Evolutionary conservation across 2,888 invertebrate genomes (phyloP).

Genomic region (Apeira syringaria): DNA sequence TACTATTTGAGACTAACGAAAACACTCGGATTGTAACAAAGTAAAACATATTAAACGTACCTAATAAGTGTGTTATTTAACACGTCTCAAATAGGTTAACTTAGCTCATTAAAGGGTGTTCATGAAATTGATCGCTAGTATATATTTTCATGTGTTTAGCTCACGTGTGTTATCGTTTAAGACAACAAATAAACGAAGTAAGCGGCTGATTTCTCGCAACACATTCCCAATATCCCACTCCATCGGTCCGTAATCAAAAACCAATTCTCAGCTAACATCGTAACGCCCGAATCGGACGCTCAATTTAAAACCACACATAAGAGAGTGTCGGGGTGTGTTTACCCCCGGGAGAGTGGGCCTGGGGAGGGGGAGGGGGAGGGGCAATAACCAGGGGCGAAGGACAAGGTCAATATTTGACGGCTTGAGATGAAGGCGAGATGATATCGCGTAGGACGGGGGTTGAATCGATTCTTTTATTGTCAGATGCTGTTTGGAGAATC

Average conservation of each 20-base stretch:
- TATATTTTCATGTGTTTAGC: no score
- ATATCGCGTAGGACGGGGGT: slow-evolving; percentile 7
- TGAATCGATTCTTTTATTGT: slow-evolving; percentile 14
- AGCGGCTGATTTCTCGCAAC: no score
- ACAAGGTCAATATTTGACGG: slow-evolving; percentile 29
- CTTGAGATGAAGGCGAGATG: slow-evolving; percentile 18
- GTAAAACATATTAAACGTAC: no score
- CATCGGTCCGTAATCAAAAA: slow-evolving; percentile 12
- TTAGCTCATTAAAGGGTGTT: no score
- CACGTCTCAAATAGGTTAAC: no score
- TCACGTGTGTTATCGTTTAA: no score
- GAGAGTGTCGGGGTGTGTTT: slow-evolving; percentile 21
- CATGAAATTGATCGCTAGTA: no score
- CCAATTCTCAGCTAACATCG: slow-evolving; percentile 11
- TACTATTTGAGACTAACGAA: no score
- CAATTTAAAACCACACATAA: slow-evolving; percentile 22
- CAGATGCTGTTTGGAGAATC: slow-evolving; percentile 2
- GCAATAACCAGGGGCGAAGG: slow-evolving; percentile 27
- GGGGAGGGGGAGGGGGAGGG: slow-evolving; percentile 7
- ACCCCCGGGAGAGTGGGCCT: slow-evolving; percentile 4
- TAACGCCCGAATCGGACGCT: slow-evolving; percentile 15
- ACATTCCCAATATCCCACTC: slow-evolving; percentile 2
- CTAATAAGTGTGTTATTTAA: no score
- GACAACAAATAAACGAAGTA: no score
- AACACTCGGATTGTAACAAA: no score